Conservation (phyloP, 2,888 invertebrate genomes). For the Agrotis ipsilon region DNA sequence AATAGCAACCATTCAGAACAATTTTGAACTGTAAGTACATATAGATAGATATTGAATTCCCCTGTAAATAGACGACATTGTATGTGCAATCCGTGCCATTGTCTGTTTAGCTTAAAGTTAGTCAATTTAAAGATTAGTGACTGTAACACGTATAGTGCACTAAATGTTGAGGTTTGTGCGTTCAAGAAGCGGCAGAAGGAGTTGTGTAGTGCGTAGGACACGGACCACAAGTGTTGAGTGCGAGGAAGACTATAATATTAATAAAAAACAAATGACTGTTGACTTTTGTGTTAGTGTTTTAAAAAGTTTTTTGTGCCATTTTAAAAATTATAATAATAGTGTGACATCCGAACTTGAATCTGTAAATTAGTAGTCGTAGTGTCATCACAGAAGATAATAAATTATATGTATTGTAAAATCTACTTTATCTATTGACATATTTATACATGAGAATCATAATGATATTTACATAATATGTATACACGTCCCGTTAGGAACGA, state of each 20-base stretch:
- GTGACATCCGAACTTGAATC: constrained; percentile 91
- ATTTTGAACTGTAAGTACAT: constrained; percentile 79
- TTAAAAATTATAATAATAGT: constrained; percentile 88
- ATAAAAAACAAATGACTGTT: constrained; percentile 82
- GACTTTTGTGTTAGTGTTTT: constrained; percentile 90
- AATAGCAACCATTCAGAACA: constrained; percentile 84
- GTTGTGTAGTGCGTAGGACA: constrained; percentile 70
- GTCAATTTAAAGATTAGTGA: constrained; percentile 86
- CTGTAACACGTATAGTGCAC: constrained; percentile 67
- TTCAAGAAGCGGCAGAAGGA: constrained; percentile 64
- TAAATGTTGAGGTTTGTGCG: constrained; percentile 68
- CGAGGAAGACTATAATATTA: constrained; percentile 76
- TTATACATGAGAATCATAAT: constrained; percentile 89
- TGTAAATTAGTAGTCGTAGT: constrained; percentile 88
- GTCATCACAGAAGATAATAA: constrained; percentile 89
- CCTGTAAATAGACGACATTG: constrained; percentile 87
- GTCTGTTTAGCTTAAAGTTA: constrained; percentile 89
- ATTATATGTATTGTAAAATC: constrained; percentile 89
- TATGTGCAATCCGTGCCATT: constrained; percentile 91
- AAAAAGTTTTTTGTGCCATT: constrained; percentile 91
- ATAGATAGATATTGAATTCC: constrained; percentile 83
- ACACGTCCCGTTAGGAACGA: constrained; percentile 91
- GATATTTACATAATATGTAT: constrained; percentile 91
- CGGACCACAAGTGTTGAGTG: constrained; percentile 79
- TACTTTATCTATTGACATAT: constrained; percentile 90